Percentiles rank a stretch among this genome's conserved stretches.
Conservation (phyloP, 1,140 invertebrate species). For the Heliconius congener region DNA sequence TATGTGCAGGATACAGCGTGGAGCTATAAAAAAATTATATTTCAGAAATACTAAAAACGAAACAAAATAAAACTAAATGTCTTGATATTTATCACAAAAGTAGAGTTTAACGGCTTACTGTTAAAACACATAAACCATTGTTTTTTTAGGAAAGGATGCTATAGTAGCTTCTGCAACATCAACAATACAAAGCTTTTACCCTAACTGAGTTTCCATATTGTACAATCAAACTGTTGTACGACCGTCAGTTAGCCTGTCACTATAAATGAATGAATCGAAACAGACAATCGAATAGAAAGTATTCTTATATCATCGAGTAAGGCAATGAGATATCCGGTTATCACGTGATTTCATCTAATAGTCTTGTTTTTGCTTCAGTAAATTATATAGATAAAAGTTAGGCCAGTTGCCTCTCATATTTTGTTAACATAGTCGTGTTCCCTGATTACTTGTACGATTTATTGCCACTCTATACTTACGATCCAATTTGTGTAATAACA, state of each 20-base stretch:
- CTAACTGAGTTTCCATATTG: neutral
- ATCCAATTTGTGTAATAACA: neutral
- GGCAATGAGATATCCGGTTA: conserved; percentile 42
- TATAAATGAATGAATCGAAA: neutral
- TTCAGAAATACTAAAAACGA: too few species aligned
- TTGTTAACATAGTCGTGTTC: conserved; percentile 31
- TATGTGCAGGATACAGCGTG: too few species aligned
- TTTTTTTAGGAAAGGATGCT: neutral
- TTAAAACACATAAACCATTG: too few species aligned
- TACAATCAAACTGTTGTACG: conserved; percentile 16
- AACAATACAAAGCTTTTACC: neutral
- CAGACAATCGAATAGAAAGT: neutral
- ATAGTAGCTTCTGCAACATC: neutral
- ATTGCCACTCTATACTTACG: conserved; percentile 10
- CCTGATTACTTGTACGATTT: conserved; percentile 35
- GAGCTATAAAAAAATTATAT: too few species aligned
- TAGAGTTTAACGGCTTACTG: too few species aligned
- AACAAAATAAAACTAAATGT: too few species aligned
- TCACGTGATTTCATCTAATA: conserved; percentile 52
- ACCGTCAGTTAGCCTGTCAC: neutral
- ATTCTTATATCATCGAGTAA: conserved; percentile 13
- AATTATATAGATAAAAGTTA: conserved; percentile 47
- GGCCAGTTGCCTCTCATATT: conserved; percentile 31
- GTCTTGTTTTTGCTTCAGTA: conserved; percentile 52
- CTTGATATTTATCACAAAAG: too few species aligned